A percentile compares a stretch with the other conserved stretches of the same genome.
Evolutionary conservation across 2,797 vertebrate genomes (phyloP).

Genomic region (Rhinogobio ventralis): DNA sequence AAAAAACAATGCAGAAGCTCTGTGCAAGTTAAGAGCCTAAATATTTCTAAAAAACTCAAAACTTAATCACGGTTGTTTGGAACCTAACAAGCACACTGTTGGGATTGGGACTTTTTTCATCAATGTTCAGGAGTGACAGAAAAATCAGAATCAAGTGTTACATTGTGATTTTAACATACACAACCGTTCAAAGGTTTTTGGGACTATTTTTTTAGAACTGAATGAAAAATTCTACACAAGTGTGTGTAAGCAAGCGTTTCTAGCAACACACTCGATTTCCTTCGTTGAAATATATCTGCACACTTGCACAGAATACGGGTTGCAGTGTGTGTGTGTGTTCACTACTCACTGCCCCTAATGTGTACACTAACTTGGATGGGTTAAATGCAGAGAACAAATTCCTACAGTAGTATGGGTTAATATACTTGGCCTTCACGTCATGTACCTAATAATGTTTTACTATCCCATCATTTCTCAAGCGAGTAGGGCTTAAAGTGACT

Average conservation of each 20-base stretch:
- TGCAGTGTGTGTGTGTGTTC: too few relatives aligned
- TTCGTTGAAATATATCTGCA: not conserved
- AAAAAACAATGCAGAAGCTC: not conserved
- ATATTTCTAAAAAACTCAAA: not conserved
- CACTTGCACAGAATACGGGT: too few relatives aligned
- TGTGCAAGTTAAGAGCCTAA: not conserved
- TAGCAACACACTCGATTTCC: not conserved
- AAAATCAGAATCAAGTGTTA: not conserved
- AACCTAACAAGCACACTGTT: not conserved
- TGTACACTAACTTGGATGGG: too few relatives aligned
- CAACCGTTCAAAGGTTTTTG: too few relatives aligned
- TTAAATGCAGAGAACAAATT: too few relatives aligned
- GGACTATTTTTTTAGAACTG: not conserved
- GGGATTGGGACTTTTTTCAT: not conserved
- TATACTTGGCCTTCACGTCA: too few relatives aligned
- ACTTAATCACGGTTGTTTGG: not conserved
- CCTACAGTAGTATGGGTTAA: too few relatives aligned
- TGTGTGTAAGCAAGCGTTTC: not conserved
- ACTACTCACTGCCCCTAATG: too few relatives aligned
- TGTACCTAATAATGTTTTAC: not conserved
- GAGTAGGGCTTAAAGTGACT: conserved; percentile 22
- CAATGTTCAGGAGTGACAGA: not conserved
- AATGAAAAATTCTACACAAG: not conserved
- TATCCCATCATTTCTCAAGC: not conserved
- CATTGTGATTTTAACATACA: not conserved